Evolutionary conservation across 2,888 invertebrate genomes (phyloP), one percentile per base, ranked within the genome.

Genomic region (Rotaria socialis): DNA sequence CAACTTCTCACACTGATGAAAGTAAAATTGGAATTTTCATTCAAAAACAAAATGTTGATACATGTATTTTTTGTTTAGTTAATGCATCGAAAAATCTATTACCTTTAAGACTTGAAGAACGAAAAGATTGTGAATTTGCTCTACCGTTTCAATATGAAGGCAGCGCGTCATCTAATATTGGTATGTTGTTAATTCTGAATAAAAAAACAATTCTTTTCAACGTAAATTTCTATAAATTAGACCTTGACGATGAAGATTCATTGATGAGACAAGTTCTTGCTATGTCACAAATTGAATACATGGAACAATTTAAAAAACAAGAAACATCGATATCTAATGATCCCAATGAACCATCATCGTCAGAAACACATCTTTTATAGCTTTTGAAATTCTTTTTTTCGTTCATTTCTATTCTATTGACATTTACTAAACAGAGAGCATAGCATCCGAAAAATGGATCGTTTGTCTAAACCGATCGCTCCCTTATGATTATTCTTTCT

Each of bases 181-280:
- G 80, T 80, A 80, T n/a, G 19, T 0, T 19, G 35, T 67, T 35
- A 35, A 35, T 22, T 14, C 2, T 56, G 3, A 16, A 56, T 56
- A 22, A 24, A 35, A 35, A 0, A 7, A 8, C n/a, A 16, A 4
- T n/a, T n/a, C 22, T 14, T 35, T 43, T 41, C 7, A 55, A 8
- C 16, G 4, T 16, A 27, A 27, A 58, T 11, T 50, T 67, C 16
- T 55, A 35, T 50, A 19, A 35, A 50, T 11, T 50, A n/a, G 90
- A 90, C 56, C 35, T 67, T 35, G 90, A 89, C 89, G 89, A 89
- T 86, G 94, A 94, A 88, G 93, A 93, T 87, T 94, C 93, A 88
- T 93, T 94, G 87, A 91, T 94, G 90, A 94, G 94, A 47, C 93
- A 94, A 91, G 94, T 94, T 58, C 91, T 94, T 88, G 94, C 94